Conservation (phyloP, 23 tunicate genomes). For the Botrylloides violaceus region DNA sequence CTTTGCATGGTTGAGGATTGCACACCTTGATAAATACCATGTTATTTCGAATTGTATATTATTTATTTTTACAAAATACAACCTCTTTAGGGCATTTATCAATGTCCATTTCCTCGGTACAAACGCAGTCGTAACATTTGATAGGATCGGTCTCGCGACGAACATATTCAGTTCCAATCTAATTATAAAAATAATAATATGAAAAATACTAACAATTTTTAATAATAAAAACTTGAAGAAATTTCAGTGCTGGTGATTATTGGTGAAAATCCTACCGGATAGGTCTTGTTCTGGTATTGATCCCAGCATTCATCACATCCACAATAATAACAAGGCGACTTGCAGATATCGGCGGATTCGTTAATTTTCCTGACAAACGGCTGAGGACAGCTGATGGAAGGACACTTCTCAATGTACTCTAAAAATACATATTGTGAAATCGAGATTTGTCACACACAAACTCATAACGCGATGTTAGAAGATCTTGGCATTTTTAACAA, state of each 20-base stretch:
- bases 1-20: slow-evolving; percentile 26
- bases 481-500: too few relatives aligned
- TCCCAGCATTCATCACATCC: slow-evolving; percentile 45
- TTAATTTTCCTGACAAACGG: slow-evolving; percentile 32
- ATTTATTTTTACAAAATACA: background rate
- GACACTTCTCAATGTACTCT: slow-evolving; percentile 22
- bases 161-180: slow-evolving; percentile 3
- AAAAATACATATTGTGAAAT: too few relatives aligned
- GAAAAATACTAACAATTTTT: background rate
- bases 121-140: slow-evolving; percentile 43
- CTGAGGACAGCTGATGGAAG: slow-evolving; percentile 28
- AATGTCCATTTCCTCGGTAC: slow-evolving; percentile 33
- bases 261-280: slow-evolving; percentile 17
- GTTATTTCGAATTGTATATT: background rate
- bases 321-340: slow-evolving; percentile 40
- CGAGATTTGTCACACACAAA: too few relatives aligned
- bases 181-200: too few relatives aligned
- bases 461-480: too few relatives aligned
- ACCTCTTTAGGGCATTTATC: slow-evolving; percentile 50
- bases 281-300: slow-evolving; percentile 35
- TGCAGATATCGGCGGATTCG: slow-evolving; percentile 32
- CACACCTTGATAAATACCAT: slow-evolving; percentile 17
- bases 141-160: background rate
- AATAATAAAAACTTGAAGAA: background rate
- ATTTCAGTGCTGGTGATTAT: background rate